Evolutionary conservation across 2,888 invertebrate genomes (phyloP).

Genomic region (Heliconius cydno): DNA sequence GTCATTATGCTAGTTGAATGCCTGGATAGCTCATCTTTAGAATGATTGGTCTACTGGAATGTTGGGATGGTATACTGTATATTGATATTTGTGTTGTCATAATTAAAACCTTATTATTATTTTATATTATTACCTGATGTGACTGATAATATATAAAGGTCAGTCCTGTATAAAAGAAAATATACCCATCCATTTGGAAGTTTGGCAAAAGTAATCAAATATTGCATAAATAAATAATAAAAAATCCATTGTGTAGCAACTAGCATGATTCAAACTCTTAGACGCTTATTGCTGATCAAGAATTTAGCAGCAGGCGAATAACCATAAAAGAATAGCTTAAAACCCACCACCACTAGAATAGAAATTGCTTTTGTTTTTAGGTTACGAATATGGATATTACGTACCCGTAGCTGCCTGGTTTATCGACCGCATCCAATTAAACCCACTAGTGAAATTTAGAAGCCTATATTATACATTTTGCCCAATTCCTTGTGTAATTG

Average conservation of each 20-base stretch:
- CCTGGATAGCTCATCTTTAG: constrained; percentile 37
- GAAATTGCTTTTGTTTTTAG: constrained; percentile 28
- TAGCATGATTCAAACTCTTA: constrained; percentile 23
- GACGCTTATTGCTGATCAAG: constrained; percentile 26
- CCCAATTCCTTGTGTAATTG: constrained; percentile 40
- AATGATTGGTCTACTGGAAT: constrained; percentile 13
- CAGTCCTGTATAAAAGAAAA: not conserved
- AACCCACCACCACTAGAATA: constrained; percentile 22
- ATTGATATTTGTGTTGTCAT: constrained; percentile 6
- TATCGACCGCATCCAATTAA: constrained; percentile 50
- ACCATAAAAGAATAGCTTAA: not conserved
- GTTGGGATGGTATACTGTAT: constrained; percentile 19
- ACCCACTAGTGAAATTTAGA: constrained; percentile 36
- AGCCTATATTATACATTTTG: constrained; percentile 35
- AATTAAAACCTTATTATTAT: not conserved
- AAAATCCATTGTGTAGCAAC: constrained; percentile 7
- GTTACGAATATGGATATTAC: constrained; percentile 31
- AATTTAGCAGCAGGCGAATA: constrained; percentile 13
- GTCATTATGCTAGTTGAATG: constrained; percentile 41
- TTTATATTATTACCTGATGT: not conserved
- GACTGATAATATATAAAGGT: not conserved
- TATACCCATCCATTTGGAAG: not conserved
- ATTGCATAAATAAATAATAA: not conserved
- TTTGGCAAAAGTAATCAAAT: not conserved
- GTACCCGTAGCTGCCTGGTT: constrained; percentile 42